Base-by-base conservation (phyloP, 2,113 vertebrate species). In the Epinephelus lanceolatus region DNA sequence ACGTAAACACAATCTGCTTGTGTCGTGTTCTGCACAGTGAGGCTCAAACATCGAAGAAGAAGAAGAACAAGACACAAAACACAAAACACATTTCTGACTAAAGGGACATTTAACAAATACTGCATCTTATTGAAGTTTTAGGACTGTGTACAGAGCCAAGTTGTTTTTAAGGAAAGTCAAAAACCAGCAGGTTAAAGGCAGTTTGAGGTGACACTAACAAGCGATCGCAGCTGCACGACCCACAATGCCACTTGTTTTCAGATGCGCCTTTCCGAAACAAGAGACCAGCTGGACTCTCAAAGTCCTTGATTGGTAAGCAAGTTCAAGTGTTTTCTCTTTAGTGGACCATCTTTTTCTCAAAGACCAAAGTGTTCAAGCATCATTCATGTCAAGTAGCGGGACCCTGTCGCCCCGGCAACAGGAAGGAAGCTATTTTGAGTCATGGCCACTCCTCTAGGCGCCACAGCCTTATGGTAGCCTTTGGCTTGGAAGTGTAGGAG, bases 391-490 rank as follows among this genome's bases (percentile, higher is more conserved):
- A 87, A 91, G 90, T 88, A 71, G 88, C 70, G 73, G 91, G 87
- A 95, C 91, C 88, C 77, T 70, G 94, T 95, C 90, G 86, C 94
- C 94, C 82, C 60, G 91, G 94, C 93, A 95, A 95, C 94, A 81
- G 85, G 90, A 90, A 84, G 71, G 90, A 89, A 94, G 93, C 91
- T 95, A 96, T 96, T 95, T 94, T 92, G 78, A 93, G 93, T 86
- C 1, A 8, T 55, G 84, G 92, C 91, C 92, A 90, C 80, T 75
- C 81, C 67, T 87, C 61, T 75, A 77, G 84, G 76, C 86, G 82
- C 81, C 65, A 11, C 57, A 56, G 80, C 83, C 79, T 74, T 42
- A 67, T 63, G 74, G 67, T 33, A 7, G 63, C 52, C 66, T 62
- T 56, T 30, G 72, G 57, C 77, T 83, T 33, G 42, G 56, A 86